A percentile compares a stretch with the other conserved stretches of the same genome.
Evolutionary conservation across 2,113 vertebrate genomes (phyloP).

Genomic region (Paracanthobrama guichenoti): DNA sequence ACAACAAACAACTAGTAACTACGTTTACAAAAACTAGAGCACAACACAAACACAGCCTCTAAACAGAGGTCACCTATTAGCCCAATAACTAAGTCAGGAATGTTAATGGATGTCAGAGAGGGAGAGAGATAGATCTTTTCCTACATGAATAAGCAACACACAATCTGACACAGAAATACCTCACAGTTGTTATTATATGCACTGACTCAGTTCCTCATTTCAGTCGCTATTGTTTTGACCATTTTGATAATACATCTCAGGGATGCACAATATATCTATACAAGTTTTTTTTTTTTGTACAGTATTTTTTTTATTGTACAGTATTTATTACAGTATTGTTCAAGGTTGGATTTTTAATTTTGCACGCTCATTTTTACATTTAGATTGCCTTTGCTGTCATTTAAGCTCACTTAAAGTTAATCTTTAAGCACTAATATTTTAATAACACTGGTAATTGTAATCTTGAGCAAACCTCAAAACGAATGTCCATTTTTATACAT

Average conservation of each 20-base stretch:
- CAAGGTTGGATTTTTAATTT: not conserved
- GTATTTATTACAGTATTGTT: not conserved
- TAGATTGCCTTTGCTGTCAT: not conserved
- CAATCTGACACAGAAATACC: constrained; percentile 3
- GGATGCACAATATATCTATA: not conserved
- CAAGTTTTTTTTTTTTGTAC: too few relatives aligned
- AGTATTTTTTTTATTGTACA: too few relatives aligned
- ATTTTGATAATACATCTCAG: not conserved
- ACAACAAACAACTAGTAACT: constrained; percentile 9
- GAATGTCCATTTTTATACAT: not conserved
- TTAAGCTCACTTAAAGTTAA: not conserved
- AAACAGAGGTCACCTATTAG: constrained; percentile 40
- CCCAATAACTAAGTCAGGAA: constrained; percentile 51
- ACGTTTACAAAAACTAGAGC: constrained; percentile 21
- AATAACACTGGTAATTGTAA: not conserved
- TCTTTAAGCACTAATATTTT: too few relatives aligned
- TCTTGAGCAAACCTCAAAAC: not conserved
- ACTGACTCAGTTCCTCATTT: constrained; percentile 15
- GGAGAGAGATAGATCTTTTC: constrained; percentile 40
- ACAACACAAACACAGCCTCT: constrained; percentile 33
- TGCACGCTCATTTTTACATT: not conserved
- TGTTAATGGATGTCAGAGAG: constrained; percentile 29
- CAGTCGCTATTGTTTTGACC: not conserved
- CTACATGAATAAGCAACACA: constrained; percentile 2
- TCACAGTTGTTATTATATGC: not conserved